Evolutionary conservation across 2,797 vertebrate genomes (phyloP), one percentile per base, ranked within the genome.

Genomic region (Chaetophractus vellerosus): DNA sequence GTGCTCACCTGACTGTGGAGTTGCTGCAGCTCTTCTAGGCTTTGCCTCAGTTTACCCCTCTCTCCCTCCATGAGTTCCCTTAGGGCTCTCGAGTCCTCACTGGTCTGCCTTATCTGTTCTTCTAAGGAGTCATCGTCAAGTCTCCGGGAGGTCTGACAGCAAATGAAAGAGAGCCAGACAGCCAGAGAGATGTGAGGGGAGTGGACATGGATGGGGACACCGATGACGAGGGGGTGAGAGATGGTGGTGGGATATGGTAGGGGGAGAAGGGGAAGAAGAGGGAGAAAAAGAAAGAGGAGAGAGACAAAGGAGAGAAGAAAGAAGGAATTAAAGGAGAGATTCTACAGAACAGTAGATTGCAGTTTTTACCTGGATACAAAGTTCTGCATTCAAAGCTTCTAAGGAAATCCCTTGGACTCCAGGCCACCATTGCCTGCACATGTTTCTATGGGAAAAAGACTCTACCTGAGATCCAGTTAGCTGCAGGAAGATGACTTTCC

Each of bases 61-160:
- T 99, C 99, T 12, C 98, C 98, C 93, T 99, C 99, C 88, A 99
- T 99, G 97, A 99, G 98, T 26, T 99, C 99, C 97, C 99, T 98
- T 92, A 99, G 98, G 82, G 99, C 99, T 98, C 98, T 98, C 0
- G 99, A 99, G 96, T 99, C 99, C 97, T 99, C 99, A 23, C 99
- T 99, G 61, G 99, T 98, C 97, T 99, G 99, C 98, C 99, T 99
- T 97, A 99, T 99, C 98, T 99, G 99, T 68, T 99, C 99, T 98
- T 99, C 99, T 98, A 99, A 98, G 71, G 99, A 99, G 98, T 99
- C 99, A 57, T 99, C 99, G 0, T 99, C 99, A 9, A 99, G 99
- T 97, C 99, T 99, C 90, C 99, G 98, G 36, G 99, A 99, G 97
- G 99, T 99, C 99, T 99, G 97, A 95, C 95, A 95, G 92, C 6